phyloP scores from a whole-genome alignment of 2,797 vertebrate genomes.

The Phrynocephalus forsythii region DNA sequence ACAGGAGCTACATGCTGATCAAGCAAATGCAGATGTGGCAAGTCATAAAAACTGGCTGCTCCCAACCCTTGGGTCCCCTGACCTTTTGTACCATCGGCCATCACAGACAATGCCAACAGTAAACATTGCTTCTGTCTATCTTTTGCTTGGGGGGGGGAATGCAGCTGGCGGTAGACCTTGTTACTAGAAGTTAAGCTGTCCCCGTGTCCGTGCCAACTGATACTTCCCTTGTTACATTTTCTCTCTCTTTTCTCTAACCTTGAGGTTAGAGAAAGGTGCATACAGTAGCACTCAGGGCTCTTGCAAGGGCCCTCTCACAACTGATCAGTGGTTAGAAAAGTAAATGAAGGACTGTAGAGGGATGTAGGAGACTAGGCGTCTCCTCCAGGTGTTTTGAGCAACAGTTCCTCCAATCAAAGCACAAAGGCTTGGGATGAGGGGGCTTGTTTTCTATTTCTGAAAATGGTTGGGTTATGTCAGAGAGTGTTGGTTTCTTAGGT shows the following conservation, averaged over 20 bases:
- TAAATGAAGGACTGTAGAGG: too few species aligned
- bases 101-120: conserved; percentile 60
- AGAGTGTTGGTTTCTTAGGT: too few species aligned
- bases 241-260: background rate
- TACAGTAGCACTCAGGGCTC: background rate
- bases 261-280: background rate
- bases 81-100: conserved; percentile 58
- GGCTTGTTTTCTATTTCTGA: too few species aligned
- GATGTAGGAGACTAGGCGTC: too few species aligned
- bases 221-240: background rate
- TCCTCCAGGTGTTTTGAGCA: too few species aligned
- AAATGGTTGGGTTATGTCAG: too few species aligned
- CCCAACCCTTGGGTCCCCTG: conserved; percentile 23
- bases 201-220: background rate
- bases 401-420: too few species aligned
- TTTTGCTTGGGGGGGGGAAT: conserved; percentile 2
- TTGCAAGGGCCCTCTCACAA: too few species aligned
- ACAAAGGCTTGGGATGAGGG: too few species aligned
- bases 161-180: conserved; percentile 47
- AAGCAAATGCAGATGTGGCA: conserved; percentile 26
- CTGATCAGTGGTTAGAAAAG: too few species aligned
- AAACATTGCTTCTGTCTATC: conserved; percentile 60
- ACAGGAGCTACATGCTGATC: conserved; percentile 38
- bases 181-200: conserved; percentile 1
- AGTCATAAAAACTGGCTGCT: conserved; percentile 27